Base-by-base conservation (phyloP, 2,113 vertebrate genomes). In the Bos taurus region DNA sequence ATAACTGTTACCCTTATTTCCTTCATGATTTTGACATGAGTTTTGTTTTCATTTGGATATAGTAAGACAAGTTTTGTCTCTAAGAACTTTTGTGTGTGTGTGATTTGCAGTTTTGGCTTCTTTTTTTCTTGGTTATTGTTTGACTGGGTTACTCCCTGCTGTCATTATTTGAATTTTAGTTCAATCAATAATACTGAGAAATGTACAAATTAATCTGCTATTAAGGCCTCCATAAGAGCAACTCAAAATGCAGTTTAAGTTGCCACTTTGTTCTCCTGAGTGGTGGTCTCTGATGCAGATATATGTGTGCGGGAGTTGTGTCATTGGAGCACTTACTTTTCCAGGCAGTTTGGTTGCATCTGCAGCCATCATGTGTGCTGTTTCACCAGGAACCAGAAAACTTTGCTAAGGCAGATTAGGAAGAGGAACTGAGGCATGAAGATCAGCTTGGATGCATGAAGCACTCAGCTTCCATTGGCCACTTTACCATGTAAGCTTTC, bases 241-340 rank as follows among this genome's bases (percentile, higher is more conserved):
- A 26, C 50, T 77, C 43, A 77, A 52, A 46, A 21, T 50, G 46
- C 74, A 40, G 23, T 40, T 48, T 5, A 52, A 30, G 26, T 33
- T 43, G 78, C 50, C 62, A 13, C 40, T 86, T 59, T 4, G 12
- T 6, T 43, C 67, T 11, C 2, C 19, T n/a, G 33, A 6, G 30
- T 36, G 59, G 13, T 40, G 50, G 5, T 57, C 59, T 43, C 40
- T 0, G 28, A 48, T 26, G n/a, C 60, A 71, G 50, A 26, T 7
- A 0, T 14, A 6, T 23, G 15, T 25, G 36, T 84, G 21, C 1
- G 9, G 26, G 40, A 8, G 2, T 12, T 54, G 26, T 48, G n/a
- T 43, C 62, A 8, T 2, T 33, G 64, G 21, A 17, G 26, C 2
- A n/a, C 71, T 81, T 80, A 7, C 12, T 33, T 78, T 23, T 87